These are phyloP conservation scores for Myotis pilosus DNA, from an alignment of 2,797 vertebrate species.

Conservation along the genomic window DNA sequence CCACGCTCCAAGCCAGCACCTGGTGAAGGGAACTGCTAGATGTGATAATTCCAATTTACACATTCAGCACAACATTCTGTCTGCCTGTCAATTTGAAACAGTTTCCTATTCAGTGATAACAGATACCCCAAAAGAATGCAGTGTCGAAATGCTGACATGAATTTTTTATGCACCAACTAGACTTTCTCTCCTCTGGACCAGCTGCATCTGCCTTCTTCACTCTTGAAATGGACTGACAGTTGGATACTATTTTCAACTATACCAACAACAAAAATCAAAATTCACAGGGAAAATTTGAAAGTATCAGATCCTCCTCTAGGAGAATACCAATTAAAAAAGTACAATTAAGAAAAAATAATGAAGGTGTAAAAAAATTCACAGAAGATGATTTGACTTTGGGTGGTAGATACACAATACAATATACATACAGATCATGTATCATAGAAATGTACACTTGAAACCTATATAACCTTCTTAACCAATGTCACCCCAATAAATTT, in stretches of 20 bases:
- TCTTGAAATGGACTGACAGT: constrained; percentile 71
- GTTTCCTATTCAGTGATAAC: constrained; percentile 86
- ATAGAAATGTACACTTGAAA: background rate
- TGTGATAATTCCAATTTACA: constrained; percentile 87
- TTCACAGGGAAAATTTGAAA: constrained; percentile 67
- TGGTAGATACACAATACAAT: background rate
- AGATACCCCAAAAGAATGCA: constrained; percentile 83
- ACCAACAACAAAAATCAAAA: constrained; percentile 28
- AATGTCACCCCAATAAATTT: background rate
- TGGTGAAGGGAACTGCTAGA: constrained; percentile 84
- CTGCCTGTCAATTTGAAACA: constrained; percentile 86
- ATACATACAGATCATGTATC: background rate
- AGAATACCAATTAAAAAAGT: constrained; percentile 40
- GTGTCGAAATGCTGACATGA: constrained; percentile 83
- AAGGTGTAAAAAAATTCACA: constrained; percentile 19
- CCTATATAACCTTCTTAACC: background rate
- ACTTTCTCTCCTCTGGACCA: constrained; percentile 80
- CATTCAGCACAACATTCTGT: constrained; percentile 88
- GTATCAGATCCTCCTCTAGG: constrained; percentile 52
- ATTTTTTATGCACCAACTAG: constrained; percentile 80
- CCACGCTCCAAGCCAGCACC: constrained; percentile 83
- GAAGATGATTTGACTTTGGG: background rate
- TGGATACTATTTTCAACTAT: constrained; percentile 59
- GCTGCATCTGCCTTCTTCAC: constrained; percentile 77
- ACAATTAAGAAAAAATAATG: constrained; percentile 70